These are phyloP conservation scores for Drosophila mimica DNA, from an alignment of 2,888 invertebrate species.

Conservation along the genomic window DNA sequence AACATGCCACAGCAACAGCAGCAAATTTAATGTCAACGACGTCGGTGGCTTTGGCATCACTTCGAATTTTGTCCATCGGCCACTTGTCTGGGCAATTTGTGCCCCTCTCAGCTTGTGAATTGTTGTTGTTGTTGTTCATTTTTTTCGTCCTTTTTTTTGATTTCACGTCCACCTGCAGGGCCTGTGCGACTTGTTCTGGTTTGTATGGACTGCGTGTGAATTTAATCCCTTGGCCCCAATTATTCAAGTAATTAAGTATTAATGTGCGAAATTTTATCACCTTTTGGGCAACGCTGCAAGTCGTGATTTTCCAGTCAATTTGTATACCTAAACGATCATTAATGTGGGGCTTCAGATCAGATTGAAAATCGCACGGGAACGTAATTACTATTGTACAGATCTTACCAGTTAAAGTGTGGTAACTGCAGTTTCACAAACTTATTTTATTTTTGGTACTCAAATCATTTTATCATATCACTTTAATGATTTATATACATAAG, in stretches of 20 bases:
- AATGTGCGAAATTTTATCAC: conserved; percentile 84
- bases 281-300: conserved; percentile 61
- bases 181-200: conserved; percentile 46
- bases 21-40: conserved; percentile 74
- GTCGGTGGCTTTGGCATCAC: conserved; percentile 81
- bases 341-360: conserved; percentile 59
- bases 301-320: conserved; percentile 83
- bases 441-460: not conserved
- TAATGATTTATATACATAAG: too few relatives aligned
- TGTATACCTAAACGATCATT: conserved; percentile 67
- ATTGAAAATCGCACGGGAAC: conserved; percentile 12
- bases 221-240: conserved; percentile 83
- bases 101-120: conserved; percentile 26
- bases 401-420: not conserved
- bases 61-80: conserved; percentile 57
- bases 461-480: not conserved
- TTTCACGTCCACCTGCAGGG: conserved; percentile 66
- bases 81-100: conserved; percentile 31
- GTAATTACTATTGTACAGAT: not conserved
- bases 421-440: not conserved
- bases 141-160: conserved; percentile 26
- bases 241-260: conserved; percentile 84
- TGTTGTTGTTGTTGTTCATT: not conserved
- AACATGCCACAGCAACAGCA: conserved; percentile 49
- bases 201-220: conserved; percentile 66